phyloP scores from a whole-genome alignment of 92 coral and sea anemone species.

The Nematostella vectensis region DNA sequence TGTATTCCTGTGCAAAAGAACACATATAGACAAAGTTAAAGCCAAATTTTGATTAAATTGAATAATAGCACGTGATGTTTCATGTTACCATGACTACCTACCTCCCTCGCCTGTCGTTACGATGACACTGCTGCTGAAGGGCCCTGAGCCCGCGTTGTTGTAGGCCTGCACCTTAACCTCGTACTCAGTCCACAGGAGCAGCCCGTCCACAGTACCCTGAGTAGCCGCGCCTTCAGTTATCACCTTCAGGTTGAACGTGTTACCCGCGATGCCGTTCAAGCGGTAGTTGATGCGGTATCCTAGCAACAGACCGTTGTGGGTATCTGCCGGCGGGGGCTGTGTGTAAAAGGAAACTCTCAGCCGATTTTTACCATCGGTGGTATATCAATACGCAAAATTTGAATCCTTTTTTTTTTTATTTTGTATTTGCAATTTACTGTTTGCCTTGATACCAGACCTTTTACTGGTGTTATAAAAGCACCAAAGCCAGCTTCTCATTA shows the following conservation, averaged over 20 bases:
- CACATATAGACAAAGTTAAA: no score
- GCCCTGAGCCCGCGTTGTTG: conserved; percentile 84
- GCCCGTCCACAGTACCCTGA: conserved; percentile 50
- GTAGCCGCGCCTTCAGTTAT: conserved; percentile 51
- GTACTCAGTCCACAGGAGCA: conserved; percentile 72
- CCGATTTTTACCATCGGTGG: no score
- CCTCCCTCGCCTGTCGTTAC: conserved; percentile 87
- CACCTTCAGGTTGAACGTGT: conserved; percentile 35
- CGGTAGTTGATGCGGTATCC: conserved; percentile 81
- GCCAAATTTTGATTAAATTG: no score
- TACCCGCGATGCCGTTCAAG: conserved; percentile 53
- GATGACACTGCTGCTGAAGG: conserved; percentile 39
- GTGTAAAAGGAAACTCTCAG: not conserved
- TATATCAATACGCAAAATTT: no score
- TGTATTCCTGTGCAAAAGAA: no score
- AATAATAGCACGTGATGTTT: no score
- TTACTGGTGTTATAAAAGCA: not conserved
- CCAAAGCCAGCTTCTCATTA: no score
- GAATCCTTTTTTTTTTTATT: no score
- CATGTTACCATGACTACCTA: conserved; percentile 12
- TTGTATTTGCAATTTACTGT: no score
- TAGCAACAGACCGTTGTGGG: conserved; percentile 74
- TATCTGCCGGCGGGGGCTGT: conserved; percentile 61
- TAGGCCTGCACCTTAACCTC: conserved; percentile 78
- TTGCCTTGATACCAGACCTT: no score